Conservation (phyloP, 2,888 invertebrate genomes). For the Anoplius nigerrimus region DNA sequence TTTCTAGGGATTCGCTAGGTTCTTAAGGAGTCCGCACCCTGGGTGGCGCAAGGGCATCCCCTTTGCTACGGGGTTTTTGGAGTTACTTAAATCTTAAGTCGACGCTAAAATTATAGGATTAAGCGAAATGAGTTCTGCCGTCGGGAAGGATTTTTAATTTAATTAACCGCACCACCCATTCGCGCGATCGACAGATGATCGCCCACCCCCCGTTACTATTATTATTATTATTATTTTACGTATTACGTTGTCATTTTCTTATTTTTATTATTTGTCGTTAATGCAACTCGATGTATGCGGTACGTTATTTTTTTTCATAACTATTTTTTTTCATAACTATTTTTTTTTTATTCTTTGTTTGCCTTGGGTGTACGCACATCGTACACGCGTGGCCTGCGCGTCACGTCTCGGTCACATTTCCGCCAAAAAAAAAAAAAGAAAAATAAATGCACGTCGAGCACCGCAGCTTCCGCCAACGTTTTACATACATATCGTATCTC, state of each 20-base stretch:
- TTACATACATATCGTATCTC: constrained; percentile 2
- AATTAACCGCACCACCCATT: constrained; percentile 47
- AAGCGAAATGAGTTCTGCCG: constrained; percentile 56
- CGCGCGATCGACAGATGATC: not conserved
- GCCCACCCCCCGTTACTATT: constrained; percentile 30
- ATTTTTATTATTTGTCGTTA: constrained; percentile 33
- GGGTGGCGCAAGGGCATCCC: constrained; percentile 62
- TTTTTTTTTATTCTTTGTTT: constrained; percentile 18
- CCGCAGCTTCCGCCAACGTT: constrained; percentile 29
- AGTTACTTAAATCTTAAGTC: constrained; percentile 63
- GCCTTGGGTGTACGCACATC: constrained; percentile 34
- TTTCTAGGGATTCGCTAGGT: constrained; percentile 68
- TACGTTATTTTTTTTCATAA: constrained; percentile 34
- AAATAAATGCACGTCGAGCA: constrained; percentile 32
- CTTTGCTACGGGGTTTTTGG: constrained; percentile 51
- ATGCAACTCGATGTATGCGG: too few species aligned
- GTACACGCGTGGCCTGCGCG: constrained; percentile 12
- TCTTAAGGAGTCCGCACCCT: constrained; percentile 65
- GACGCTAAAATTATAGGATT: constrained; percentile 59
- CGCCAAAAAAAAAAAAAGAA: constrained; percentile 7
- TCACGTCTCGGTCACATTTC: constrained; percentile 25
- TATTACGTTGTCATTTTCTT: constrained; percentile 18
- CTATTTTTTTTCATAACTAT: constrained; percentile 17
- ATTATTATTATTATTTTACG: constrained; percentile 42
- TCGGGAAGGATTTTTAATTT: constrained; percentile 62